Base-by-base conservation (phyloP, 2,113 vertebrate species). In the Saccopteryx leptura region DNA sequence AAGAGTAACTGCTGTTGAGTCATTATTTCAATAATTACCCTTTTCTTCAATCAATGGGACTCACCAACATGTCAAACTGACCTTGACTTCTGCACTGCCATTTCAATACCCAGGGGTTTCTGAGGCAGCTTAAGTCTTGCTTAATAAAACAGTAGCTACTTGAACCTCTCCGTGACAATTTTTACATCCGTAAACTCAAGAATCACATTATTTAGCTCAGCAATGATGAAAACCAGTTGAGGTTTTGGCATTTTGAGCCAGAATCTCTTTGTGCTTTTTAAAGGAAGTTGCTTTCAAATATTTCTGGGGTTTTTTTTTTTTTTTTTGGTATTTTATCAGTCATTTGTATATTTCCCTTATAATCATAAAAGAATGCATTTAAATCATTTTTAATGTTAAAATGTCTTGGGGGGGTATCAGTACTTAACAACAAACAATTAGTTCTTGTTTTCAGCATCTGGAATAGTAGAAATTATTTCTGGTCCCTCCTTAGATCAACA, bases 401-500 rank as follows among this genome's bases (percentile, higher is more conserved):
- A 80, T 91, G 74, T 84, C 15, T 48, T 33, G n/a, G 58, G 74
- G 81, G 60, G 61, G 94, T 88, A 88, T 81, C 84, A 93, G 93
- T 79, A 92, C 63, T 76, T 46, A 58, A 50, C 33, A 14, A 52
- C 87, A 91, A 75, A 84, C 61, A 90, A 85, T 97, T 28, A 71
- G 61, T 96, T 85, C 95, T 97, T 94, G 63, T 87, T 93, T 97
- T 95, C 87, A 86, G 26, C 95, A 96, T 96, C 82, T 97, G 97
- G 96, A 98, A 98, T 96, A 98, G 87, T 97, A 98, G 97, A 98
- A 98, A 98, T 95, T 95, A 93, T 96, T 88, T 88, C 97, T 90
- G 96, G 97, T 98, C 98, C 97, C 97, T 98, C 96, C 90, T 97
- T 93, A 97, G 86, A 97, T 98, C 97, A 98, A 95, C 60, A 94